Percentiles rank a stretch among this genome's conserved stretches.
Evolutionary conservation across 1,140 invertebrate species (phyloP).

Genomic region (Adelges cooleyi): DNA sequence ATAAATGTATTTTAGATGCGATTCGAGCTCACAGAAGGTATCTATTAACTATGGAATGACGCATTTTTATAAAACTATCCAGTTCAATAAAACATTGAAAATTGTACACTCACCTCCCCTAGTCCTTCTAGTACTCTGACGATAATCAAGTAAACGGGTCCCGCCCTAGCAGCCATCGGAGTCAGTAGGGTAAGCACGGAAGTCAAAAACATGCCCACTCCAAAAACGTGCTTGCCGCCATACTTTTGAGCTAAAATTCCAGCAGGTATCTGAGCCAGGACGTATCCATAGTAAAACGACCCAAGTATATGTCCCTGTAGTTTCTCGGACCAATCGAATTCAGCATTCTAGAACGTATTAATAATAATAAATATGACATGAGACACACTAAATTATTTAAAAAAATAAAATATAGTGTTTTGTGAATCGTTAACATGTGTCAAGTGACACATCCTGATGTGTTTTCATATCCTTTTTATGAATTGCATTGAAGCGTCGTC

Average conservation of each 20-base stretch:
- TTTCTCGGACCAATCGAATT: constrained; percentile 51
- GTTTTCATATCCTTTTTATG: too few relatives aligned
- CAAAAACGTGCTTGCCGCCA: constrained; percentile 44
- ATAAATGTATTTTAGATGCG: too few relatives aligned
- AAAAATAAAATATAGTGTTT: background rate
- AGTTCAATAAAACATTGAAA: too few relatives aligned
- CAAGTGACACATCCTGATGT: too few relatives aligned
- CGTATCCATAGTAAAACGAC: constrained; percentile 51
- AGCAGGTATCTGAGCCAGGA: constrained; percentile 50
- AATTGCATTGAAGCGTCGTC: too few relatives aligned
- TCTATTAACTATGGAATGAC: too few relatives aligned
- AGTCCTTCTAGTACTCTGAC: constrained; percentile 45
- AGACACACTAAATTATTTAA: background rate
- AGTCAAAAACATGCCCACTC: constrained; percentile 42
- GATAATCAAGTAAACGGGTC: constrained; percentile 38
- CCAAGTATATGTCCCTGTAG: constrained; percentile 48
- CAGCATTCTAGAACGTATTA: constrained; percentile 33
- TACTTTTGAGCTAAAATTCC: constrained; percentile 47
- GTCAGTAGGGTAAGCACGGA: constrained; percentile 41
- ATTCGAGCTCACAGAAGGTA: too few relatives aligned
- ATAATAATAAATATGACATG: background rate
- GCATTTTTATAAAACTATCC: too few relatives aligned
- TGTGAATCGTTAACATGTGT: background rate
- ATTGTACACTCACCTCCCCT: constrained; percentile 44
- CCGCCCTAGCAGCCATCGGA: constrained; percentile 36